Evolutionary conservation across 1,140 invertebrate species (phyloP).

Genomic region (Ditylenchus dipsaci): DNA sequence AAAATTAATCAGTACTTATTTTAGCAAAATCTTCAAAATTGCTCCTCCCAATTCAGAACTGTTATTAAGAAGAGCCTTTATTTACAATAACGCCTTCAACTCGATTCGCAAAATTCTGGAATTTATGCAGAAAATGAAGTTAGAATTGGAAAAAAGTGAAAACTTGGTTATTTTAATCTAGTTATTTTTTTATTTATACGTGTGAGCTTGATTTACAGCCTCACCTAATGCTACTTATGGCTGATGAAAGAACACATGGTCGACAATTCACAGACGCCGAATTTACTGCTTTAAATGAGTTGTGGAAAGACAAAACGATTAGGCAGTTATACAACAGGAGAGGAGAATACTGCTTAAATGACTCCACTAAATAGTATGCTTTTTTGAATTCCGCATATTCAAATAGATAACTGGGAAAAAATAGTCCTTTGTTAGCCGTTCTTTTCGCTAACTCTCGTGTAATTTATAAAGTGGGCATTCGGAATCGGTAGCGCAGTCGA

Average conservation of each 20-base stretch:
- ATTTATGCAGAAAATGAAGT: neutral
- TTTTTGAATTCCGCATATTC: neutral
- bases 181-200: neutral
- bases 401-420: too few relatives aligned
- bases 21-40: conserved; percentile 7
- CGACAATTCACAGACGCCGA: neutral
- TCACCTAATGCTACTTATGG: neutral
- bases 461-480: too few relatives aligned
- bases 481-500: too few relatives aligned
- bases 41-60: neutral
- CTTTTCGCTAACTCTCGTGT: too few relatives aligned
- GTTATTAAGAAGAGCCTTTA: conserved; percentile 1
- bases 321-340: conserved; percentile 2
- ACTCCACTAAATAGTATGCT: conserved; percentile 12
- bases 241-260: conserved; percentile 8
- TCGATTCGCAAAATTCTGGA: conserved; percentile 6
- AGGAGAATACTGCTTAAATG: conserved; percentile 6
- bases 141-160: neutral
- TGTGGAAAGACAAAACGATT: conserved; percentile 10
- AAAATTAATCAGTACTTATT: neutral
- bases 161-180: neutral
- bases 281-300: neutral
- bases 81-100: neutral
- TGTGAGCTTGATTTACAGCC: neutral
- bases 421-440: too few relatives aligned